phyloP scores from a whole-genome alignment of 2,797 vertebrate species.

The Melanogrammus aeglefinus region DNA sequence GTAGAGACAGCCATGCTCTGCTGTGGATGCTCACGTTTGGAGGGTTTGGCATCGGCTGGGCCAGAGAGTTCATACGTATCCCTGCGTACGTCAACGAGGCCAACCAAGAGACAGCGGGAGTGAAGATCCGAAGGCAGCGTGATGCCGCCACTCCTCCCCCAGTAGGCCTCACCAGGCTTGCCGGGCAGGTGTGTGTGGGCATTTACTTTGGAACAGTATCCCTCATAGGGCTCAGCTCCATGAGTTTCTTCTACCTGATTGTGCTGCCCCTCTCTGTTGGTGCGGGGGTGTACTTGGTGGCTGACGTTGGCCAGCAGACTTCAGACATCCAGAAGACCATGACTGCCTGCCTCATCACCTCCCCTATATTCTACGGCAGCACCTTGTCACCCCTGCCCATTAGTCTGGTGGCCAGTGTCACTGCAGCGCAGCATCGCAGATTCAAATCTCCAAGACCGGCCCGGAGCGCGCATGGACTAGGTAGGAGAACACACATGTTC shows the following conservation, averaged over 20 bases:
- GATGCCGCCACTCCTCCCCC: conserved; percentile 36
- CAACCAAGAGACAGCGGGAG: conserved; percentile 62
- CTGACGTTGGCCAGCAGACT: conserved; percentile 80
- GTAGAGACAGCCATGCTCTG: conserved; percentile 87
- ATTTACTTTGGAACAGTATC: conserved; percentile 85
- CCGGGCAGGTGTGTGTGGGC: conserved; percentile 81
- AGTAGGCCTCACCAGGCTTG: conserved; percentile 73
- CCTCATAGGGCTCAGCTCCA: conserved; percentile 79
- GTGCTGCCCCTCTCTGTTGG: conserved; percentile 81
- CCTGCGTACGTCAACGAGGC: conserved; percentile 80
- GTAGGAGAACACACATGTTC: conserved; percentile 46
- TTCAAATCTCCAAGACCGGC: conserved; percentile 61
- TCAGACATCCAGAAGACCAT: conserved; percentile 78
- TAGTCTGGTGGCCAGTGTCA: conserved; percentile 80
- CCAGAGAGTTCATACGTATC: conserved; percentile 82
- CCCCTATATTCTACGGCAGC: conserved; percentile 83
- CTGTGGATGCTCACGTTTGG: conserved; percentile 89
- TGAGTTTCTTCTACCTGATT: conserved; percentile 80
- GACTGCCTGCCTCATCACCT: conserved; percentile 76
- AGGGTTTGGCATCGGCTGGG: conserved; percentile 82
- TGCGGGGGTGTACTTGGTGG: conserved; percentile 85
- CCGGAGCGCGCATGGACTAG: conserved; percentile 51
- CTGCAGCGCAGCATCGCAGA: conserved; percentile 74
- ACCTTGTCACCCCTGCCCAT: conserved; percentile 80
- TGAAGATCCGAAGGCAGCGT: conserved; percentile 2